These are phyloP conservation scores for Phodopus roborovskii DNA, from an alignment of 2,113 vertebrate genomes.

Conservation along the genomic window DNA sequence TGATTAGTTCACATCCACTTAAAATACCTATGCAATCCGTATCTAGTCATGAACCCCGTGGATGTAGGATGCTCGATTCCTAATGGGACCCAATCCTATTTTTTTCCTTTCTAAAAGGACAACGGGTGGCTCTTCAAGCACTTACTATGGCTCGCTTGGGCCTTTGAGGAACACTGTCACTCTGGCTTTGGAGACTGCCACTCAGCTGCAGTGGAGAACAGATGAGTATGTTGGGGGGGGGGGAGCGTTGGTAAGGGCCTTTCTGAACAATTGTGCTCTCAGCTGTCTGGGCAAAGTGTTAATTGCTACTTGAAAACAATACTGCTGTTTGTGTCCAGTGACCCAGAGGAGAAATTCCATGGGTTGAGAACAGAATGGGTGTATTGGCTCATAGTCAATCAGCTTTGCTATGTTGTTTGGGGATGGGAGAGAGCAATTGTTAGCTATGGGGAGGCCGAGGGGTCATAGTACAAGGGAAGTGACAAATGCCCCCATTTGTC, in stretches of 20 bases:
- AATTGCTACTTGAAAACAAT: constrained; percentile 56
- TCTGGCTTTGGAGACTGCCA: constrained; percentile 7
- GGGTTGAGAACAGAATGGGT: not conserved
- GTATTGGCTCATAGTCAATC: not conserved
- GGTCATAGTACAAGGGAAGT: constrained; percentile 45
- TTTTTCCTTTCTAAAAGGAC: not conserved
- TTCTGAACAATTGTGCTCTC: constrained; percentile 21
- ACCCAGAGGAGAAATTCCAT: constrained; percentile 36
- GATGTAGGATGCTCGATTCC: not conserved
- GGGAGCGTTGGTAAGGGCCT: no score
- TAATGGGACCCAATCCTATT: not conserved
- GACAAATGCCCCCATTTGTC: constrained; percentile 64
- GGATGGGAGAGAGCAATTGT: not conserved
- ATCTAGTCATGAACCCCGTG: not conserved
- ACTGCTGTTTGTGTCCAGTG: not conserved
- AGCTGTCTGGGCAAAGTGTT: constrained; percentile 41
- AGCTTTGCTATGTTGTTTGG: not conserved
- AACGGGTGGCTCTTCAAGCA: not conserved
- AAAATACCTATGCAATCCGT: not conserved
- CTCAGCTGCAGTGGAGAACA: constrained; percentile 5
- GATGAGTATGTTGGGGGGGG: constrained; percentile 12
- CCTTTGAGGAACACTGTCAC: not conserved
- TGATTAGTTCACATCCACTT: constrained; percentile 35
- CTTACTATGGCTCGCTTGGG: not conserved
- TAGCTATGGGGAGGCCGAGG: not conserved